Conservation (phyloP, 2,113 vertebrate genomes). For the Cyphomyrus plagiostoma region DNA sequence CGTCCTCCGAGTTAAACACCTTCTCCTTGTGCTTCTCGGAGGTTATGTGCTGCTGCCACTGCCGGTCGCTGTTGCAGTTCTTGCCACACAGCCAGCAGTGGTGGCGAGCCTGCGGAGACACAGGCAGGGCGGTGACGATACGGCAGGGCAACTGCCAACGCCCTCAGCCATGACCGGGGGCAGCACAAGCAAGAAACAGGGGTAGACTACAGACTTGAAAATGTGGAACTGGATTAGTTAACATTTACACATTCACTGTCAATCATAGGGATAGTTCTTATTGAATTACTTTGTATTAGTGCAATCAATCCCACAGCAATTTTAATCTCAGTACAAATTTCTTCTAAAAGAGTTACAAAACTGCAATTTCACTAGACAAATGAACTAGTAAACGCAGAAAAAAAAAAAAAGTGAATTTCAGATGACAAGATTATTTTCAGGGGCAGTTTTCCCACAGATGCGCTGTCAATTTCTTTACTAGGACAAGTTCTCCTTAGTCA, state of each 20-base stretch:
- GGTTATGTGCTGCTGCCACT: slow-evolving; percentile 97
- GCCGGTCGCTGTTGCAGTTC: slow-evolving; percentile 97
- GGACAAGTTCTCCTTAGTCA: not conserved
- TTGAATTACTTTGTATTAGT: not conserved
- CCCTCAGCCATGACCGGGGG: not conserved
- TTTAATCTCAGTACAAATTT: not conserved
- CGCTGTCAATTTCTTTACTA: not conserved
- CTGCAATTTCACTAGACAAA: not conserved
- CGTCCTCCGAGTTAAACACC: slow-evolving; percentile 92
- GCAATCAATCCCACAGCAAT: not conserved
- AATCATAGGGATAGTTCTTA: not conserved
- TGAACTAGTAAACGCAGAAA: not conserved
- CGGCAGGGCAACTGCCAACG: not conserved
- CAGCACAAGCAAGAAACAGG: not conserved
- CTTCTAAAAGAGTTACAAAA: not conserved
- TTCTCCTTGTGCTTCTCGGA: slow-evolving; percentile 97
- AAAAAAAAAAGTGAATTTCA: not conserved
- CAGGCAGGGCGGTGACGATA: not conserved
- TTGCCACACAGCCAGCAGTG: slow-evolving; percentile 99
- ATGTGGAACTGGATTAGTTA: not conserved
- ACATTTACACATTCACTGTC: not conserved
- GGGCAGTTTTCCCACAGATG: not conserved
- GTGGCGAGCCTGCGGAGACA: slow-evolving; percentile 76
- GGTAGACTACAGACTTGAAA: not conserved
- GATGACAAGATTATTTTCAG: not conserved